Conservation (phyloP, 92 coral and sea anemone species). For the Umimayanthus kanabou region DNA sequence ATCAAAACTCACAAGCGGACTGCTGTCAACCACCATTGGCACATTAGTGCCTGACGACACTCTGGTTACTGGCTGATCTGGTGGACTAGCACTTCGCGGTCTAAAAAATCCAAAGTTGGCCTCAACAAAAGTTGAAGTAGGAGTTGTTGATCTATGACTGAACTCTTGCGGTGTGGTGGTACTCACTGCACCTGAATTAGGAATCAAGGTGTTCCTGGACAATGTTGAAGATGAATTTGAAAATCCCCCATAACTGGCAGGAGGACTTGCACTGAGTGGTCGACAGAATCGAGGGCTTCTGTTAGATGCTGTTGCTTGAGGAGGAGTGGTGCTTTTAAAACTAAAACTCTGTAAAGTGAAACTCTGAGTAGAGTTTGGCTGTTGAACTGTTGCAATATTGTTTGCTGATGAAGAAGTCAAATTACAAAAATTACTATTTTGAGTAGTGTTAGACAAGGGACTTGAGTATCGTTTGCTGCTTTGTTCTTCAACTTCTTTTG, state of each 20-base stretch:
- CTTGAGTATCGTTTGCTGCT: neutral
- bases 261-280: conserved; percentile 5
- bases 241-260: neutral
- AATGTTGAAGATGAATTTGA: neutral
- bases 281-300: neutral
- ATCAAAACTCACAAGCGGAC: conserved; percentile 4
- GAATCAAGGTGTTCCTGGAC: neutral
- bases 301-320: neutral
- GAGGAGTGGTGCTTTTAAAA: conserved; percentile 9
- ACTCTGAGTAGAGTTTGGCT: neutral
- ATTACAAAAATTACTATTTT: neutral
- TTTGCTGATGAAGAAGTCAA: neutral
- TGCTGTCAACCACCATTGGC: conserved; percentile 36
- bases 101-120: conserved; percentile 9
- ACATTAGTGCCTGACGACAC: neutral
- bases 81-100: conserved; percentile 16
- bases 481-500: neutral
- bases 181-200: neutral
- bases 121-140: neutral
- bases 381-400: neutral
- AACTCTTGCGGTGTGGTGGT: neutral
- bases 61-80: conserved; percentile 5
- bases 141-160: neutral
- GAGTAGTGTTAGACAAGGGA: conserved; percentile 2
- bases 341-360: neutral